Evolutionary conservation across 2,113 vertebrate genomes (phyloP).

Genomic region (Pomatostomus ruficeps): DNA sequence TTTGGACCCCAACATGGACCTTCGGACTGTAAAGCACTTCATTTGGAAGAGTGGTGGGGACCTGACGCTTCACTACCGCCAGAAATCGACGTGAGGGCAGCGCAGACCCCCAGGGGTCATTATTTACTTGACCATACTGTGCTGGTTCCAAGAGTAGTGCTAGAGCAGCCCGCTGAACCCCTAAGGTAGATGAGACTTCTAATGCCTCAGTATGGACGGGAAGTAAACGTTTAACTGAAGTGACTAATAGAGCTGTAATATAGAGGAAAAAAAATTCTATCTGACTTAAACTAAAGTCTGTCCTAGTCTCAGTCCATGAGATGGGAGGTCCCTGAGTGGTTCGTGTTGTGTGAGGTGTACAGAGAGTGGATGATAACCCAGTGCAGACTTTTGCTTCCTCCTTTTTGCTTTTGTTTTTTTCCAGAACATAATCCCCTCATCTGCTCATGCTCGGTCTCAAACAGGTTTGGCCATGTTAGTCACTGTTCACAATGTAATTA

Average conservation of each 20-base stretch:
- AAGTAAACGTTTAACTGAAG: constrained; percentile 61
- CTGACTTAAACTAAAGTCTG: constrained; percentile 66
- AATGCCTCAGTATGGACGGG: constrained; percentile 60
- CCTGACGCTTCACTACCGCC: constrained; percentile 95
- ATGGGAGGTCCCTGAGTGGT: constrained; percentile 25
- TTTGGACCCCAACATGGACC: constrained; percentile 98
- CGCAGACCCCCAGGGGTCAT: background rate
- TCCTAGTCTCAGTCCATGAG: constrained; percentile 39
- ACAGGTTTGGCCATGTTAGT: constrained; percentile 16
- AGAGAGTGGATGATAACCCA: constrained; percentile 67
- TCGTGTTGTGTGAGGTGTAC: constrained; percentile 59
- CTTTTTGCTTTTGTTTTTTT: constrained; percentile 7
- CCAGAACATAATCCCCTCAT: constrained; percentile 33
- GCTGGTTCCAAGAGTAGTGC: constrained; percentile 70
- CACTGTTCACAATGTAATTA: constrained; percentile 20
- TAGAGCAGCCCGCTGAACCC: constrained; percentile 71
- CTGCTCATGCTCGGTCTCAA: constrained; percentile 44
- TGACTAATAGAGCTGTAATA: constrained; percentile 74
- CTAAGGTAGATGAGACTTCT: constrained; percentile 68
- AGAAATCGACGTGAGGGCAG: constrained; percentile 79
- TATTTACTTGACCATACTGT: constrained; percentile 62
- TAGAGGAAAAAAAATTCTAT: constrained; percentile 65
- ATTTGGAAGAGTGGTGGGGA: constrained; percentile 99
- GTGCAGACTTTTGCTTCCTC: constrained; percentile 62
- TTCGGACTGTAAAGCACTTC: constrained; percentile 92